These are phyloP conservation scores for Halesus radiatus DNA, from an alignment of 1,140 invertebrate genomes.

Conservation along the genomic window DNA sequence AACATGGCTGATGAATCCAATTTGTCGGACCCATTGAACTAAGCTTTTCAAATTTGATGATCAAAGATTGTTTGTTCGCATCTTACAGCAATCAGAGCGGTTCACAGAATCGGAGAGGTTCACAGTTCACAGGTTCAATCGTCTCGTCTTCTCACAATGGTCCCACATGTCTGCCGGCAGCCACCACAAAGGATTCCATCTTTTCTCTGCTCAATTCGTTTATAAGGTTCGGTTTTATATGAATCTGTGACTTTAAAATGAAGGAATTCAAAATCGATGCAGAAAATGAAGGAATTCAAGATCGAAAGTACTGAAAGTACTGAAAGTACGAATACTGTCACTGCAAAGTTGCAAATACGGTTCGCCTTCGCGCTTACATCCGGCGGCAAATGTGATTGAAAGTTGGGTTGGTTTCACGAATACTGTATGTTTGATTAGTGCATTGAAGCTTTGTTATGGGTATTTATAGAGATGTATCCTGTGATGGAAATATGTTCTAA, in stretches of 20 bases:
- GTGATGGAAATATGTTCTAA: too few relatives aligned
- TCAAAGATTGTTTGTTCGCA: conserved; percentile 9
- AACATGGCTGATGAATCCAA: not conserved
- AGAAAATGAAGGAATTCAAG: conserved; percentile 3
- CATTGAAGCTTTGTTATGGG: too few relatives aligned
- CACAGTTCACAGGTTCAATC: conserved; percentile 15
- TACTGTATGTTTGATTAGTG: too few relatives aligned
- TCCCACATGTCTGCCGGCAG: conserved; percentile 15
- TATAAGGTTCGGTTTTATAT: not conserved
- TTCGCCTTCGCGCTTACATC: too few relatives aligned
- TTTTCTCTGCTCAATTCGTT: not conserved
- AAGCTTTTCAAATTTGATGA: not conserved
- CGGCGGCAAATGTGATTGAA: too few relatives aligned
- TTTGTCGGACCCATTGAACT: conserved; percentile 9
- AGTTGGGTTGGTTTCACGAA: too few relatives aligned
- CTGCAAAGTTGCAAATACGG: too few relatives aligned
- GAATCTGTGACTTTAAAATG: not conserved
- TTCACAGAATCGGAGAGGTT: not conserved
- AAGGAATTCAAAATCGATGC: not conserved
- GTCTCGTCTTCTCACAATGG: conserved; percentile 2
- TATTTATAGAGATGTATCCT: too few relatives aligned
- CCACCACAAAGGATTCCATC: conserved; percentile 3
- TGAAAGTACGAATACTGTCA: too few relatives aligned
- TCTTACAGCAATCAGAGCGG: not conserved
- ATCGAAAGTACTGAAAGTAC: too few relatives aligned